These are phyloP conservation scores for Mustela erminea DNA, from an alignment of 2,797 vertebrate genomes.

Conservation along the genomic window DNA sequence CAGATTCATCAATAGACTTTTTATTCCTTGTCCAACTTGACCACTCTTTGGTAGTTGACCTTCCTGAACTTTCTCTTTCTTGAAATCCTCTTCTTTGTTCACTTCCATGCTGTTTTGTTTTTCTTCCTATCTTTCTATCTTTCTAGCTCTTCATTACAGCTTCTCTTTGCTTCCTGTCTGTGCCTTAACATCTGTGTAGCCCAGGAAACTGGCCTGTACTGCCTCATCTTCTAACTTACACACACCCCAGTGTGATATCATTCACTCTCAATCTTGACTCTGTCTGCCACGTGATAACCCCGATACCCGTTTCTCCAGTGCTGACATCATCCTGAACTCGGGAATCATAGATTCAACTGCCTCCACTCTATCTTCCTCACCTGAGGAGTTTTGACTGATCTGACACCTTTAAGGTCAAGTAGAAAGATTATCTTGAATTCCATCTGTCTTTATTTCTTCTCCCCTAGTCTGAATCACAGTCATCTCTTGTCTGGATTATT, in stretches of 20 bases:
- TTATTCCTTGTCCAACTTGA: not conserved
- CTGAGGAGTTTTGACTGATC: not conserved
- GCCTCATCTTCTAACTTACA: not conserved
- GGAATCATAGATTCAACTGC: not conserved
- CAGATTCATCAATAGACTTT: not conserved
- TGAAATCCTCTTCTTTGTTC: not conserved
- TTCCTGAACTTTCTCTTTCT: not conserved
- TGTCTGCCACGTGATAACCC: not conserved
- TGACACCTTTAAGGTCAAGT: not conserved
- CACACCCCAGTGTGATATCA: not conserved
- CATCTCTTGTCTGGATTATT: not conserved
- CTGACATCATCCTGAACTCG: not conserved
- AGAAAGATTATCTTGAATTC: not conserved
- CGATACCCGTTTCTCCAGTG: not conserved
- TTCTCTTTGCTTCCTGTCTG: not conserved
- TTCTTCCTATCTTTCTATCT: not conserved
- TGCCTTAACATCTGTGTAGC: not conserved
- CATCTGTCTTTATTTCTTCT: not conserved
- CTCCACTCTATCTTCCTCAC: not conserved
- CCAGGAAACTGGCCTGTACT: not conserved
- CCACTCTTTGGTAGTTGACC: not conserved
- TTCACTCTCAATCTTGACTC: not conserved
- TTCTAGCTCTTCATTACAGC: not conserved
- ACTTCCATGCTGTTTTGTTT: not conserved
- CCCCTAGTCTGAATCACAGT: not conserved